Evolutionary conservation across 2,888 invertebrate genomes (phyloP), one percentile per base, ranked within the genome.

Genomic region (Cheilosia urbana): DNA sequence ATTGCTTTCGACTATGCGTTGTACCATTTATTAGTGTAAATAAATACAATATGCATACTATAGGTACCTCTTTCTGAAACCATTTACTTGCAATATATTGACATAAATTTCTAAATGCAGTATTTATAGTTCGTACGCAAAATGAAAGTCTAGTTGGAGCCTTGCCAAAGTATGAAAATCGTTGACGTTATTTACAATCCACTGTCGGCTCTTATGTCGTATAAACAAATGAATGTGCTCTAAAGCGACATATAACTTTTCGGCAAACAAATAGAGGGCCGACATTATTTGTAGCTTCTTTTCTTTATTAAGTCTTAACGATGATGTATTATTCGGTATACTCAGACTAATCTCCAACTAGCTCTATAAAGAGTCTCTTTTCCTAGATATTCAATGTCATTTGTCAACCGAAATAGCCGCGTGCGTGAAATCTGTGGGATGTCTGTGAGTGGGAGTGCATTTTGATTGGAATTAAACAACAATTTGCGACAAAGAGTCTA

Each of bases 321-420:
- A 57, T 47, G 47, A 63, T 49, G 34, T 34, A 49, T 30, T 21
- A 27, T 15, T 24, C 15, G 15, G 51, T 51, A 24, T 15, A 24
- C 11, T 1, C 4, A 19, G 42, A 49, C 40, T 30, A 15, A 55
- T 69, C 62, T 21, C 9, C 71, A 71, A 71, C 57, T 63, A 71
- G 55, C 69, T 17, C 19, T 47, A 49, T 24, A 15, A 51, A 60
- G 49, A 60, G 21, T 49, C 69, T 69, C 75, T 84, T 71, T 75
- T 76, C 58, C 71, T 71, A 75, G 60, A 76, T 53, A 63, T 34
- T 80, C 84, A 84, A 76, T 84, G 71, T 66, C 75, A 57, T 47
- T 53, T 71, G 80, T 75, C 75, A 73, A 58, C 71, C 40, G 9
- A 82, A 82, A 77, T 82, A 82, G 72, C 71, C 66, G 53, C 60